These are phyloP conservation scores for Bubo bubo DNA, from an alignment of 2,113 vertebrate species.

Conservation along the genomic window DNA sequence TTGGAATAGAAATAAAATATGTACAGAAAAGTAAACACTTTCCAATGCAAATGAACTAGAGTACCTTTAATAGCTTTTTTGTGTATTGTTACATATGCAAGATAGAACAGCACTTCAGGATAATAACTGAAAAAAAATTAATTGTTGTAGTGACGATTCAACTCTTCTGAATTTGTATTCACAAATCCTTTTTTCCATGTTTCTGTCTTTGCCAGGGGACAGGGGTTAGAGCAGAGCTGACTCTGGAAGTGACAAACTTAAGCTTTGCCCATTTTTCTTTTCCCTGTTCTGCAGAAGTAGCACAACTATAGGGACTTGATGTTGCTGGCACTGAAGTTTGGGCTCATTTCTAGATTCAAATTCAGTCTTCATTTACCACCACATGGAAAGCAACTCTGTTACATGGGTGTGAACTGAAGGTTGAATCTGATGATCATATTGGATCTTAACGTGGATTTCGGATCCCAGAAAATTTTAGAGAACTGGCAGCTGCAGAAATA, in stretches of 20 bases:
- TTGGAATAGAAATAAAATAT: constrained; percentile 6
- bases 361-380: not conserved
- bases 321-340: not conserved
- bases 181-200: not conserved
- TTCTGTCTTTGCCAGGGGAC: not conserved
- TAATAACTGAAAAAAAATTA: not conserved
- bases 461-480: not conserved
- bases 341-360: not conserved
- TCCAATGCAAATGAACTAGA: constrained; percentile 25
- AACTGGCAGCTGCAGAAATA: not conserved
- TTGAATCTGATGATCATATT: not conserved
- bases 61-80: constrained; percentile 14
- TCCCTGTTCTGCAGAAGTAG: not conserved
- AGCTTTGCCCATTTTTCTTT: not conserved
- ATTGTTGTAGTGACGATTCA: not conserved
- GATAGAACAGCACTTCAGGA: constrained; percentile 13
- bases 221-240: constrained; percentile 26
- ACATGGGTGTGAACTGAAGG: not conserved
- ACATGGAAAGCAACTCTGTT: not conserved
- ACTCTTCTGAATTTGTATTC: constrained; percentile 8
- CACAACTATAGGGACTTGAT: not conserved
- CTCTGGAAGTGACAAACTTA: not conserved
- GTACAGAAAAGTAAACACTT: constrained; percentile 49
- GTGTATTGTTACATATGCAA: not conserved
- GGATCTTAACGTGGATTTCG: not conserved